Conservation (phyloP, 2,797 vertebrate species). For the Poecilia velifera region DNA sequence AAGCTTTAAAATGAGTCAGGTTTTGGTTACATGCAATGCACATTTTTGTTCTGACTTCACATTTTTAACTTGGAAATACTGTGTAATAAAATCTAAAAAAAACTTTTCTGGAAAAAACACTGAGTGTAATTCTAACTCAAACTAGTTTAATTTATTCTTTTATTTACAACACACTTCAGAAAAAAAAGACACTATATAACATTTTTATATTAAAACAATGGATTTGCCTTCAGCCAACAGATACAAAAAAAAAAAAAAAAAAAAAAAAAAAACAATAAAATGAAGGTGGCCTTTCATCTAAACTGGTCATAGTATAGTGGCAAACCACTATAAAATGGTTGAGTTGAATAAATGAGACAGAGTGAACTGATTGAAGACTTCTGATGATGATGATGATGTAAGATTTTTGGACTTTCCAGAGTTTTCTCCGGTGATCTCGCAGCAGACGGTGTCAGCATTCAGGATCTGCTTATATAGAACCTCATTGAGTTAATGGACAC, state of each 20-base stretch:
- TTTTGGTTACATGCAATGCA: not conserved
- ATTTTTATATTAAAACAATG: not conserved
- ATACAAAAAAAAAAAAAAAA: not conserved
- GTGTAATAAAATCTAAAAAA: not conserved
- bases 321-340: not conserved
- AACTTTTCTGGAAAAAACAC: not conserved
- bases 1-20: not conserved
- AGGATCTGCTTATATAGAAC: not conserved
- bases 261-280: not conserved
- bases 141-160: not conserved
- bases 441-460: not conserved
- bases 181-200: not conserved
- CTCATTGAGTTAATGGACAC: constrained; percentile 33
- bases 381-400: not conserved
- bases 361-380: not conserved
- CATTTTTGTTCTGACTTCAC: not conserved
- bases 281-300: not conserved
- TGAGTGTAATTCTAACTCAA: not conserved
- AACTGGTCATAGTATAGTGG: not conserved
- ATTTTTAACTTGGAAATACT: not conserved
- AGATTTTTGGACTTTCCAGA: not conserved
- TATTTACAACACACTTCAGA: not conserved
- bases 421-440: not conserved
- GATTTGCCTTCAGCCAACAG: not conserved
- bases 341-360: not conserved